Evolutionary conservation across 2,888 invertebrate genomes (phyloP), one percentile per base, ranked within the genome.

Genomic region (Allolobophora icterica): DNA sequence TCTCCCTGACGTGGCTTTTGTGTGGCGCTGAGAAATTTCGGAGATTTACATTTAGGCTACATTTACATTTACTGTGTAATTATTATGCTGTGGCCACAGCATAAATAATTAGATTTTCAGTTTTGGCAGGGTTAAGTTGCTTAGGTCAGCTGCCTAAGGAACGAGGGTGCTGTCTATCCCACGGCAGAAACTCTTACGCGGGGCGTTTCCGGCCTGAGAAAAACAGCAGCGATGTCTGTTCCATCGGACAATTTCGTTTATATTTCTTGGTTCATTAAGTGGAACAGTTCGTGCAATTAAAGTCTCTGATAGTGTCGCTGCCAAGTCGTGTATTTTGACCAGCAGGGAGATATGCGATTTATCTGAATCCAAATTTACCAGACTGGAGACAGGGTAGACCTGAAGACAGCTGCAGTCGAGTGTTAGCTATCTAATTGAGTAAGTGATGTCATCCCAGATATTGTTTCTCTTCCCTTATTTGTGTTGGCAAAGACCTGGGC

Each of bases 191-290:
- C 24, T 52, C 52, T 42, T 42, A 24, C 52, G 21, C 24, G 1
- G 21, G 71, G 71, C n/a, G 71, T 71, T 71, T 71, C 71, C 71
- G 71, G 71, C 71, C 71, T 5, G 52, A 71, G 8, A 71, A n/a
- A 71, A 71, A 71, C 71, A 71, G 71, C n/a, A 71, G 71, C n/a
- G 71, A 71, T 71, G 71, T 71, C 30, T 71, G 71, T n/a, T 71
- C 71, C 30, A 71, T 71, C 71, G 71, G n/a, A 71, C 30, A 8
- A 71, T 30, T 71, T 71, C 8, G 30, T 30, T 71, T 71, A 6
- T n/a, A 71, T 71, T 71, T 71, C 3, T 71, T 71, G 30, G 71
- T 71, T 71, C 71, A 71, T 71, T 71, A 30, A 71, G 71, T 71
- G 71, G 71, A n/a, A 71, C 71, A n/a, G 71, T n/a, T 71, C 71